Percentiles rank a stretch among this genome's conserved stretches.
Evolutionary conservation across 2,113 vertebrate genomes (phyloP).

Genomic region (Choloepus hoffmanni): DNA sequence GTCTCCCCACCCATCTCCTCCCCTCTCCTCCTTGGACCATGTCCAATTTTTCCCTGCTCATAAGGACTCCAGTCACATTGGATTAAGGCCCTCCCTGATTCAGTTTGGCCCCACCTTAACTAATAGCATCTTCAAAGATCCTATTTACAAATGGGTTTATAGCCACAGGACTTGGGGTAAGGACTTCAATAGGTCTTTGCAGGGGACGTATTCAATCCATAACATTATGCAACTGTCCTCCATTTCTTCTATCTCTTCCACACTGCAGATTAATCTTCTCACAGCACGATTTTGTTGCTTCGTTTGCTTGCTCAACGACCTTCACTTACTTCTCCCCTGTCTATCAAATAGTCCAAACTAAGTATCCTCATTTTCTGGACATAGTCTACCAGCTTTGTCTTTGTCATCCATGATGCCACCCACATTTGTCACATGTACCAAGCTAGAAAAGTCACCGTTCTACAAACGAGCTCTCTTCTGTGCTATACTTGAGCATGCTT

Average conservation of each 20-base stretch:
- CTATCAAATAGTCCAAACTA: background rate
- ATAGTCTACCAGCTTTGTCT: background rate
- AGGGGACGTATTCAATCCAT: too few relatives aligned
- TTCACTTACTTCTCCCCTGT: background rate
- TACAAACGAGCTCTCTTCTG: background rate
- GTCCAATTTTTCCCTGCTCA: too few relatives aligned
- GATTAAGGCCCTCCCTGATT: too few relatives aligned
- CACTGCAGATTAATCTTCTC: background rate
- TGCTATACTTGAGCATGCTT: background rate
- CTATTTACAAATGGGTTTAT: too few relatives aligned
- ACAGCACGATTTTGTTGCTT: background rate
- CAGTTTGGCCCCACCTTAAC: too few relatives aligned
- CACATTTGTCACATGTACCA: background rate
- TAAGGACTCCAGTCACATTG: too few relatives aligned
- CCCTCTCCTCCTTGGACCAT: too few relatives aligned
- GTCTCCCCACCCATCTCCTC: too few relatives aligned
- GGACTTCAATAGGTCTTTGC: too few relatives aligned
- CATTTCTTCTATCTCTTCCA: background rate
- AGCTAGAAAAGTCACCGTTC: background rate
- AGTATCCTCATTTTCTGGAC: background rate
- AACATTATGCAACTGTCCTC: fast-evolving
- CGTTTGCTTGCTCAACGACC: background rate
- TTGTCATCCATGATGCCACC: too few relatives aligned
- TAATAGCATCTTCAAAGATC: too few relatives aligned
- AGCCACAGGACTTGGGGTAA: too few relatives aligned